Percentiles rank a stretch among this genome's conserved stretches.
Evolutionary conservation across 2,113 vertebrate genomes (phyloP).

Genomic region (Fregetta grallaria): DNA sequence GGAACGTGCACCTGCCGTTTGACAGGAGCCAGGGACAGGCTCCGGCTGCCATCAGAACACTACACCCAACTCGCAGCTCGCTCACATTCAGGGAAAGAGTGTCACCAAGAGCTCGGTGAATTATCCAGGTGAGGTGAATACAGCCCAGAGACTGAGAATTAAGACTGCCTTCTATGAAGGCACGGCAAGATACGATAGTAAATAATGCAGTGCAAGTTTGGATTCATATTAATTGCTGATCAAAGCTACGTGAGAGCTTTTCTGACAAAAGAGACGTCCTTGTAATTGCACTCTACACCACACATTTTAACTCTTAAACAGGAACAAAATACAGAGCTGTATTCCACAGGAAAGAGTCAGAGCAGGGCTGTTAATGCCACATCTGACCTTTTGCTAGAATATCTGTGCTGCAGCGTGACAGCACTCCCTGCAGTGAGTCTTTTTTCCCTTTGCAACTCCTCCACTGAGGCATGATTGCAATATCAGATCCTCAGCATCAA

Average conservation of each 20-base stretch:
- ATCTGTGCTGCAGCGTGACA: neutral
- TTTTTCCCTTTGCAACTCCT: conserved; percentile 16
- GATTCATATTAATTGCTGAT: neutral
- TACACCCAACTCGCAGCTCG: neutral
- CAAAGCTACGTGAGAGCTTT: neutral
- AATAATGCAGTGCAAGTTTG: neutral
- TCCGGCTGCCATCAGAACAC: neutral
- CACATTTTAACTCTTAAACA: neutral
- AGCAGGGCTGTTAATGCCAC: neutral
- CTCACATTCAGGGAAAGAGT: neutral
- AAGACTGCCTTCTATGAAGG: neutral
- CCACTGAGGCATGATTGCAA: neutral
- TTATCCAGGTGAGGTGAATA: neutral
- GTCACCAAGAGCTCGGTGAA: neutral
- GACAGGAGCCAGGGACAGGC: neutral
- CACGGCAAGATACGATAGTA: neutral
- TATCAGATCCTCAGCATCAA: conserved; percentile 43
- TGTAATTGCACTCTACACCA: neutral
- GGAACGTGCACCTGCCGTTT: rapidly evolving
- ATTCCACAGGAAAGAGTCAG: neutral
- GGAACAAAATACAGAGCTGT: neutral
- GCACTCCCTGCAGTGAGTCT: neutral
- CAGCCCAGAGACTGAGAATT: neutral
- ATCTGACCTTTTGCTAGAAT: neutral
- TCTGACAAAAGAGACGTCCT: neutral